These are phyloP conservation scores for Acromyrmex echinatior DNA, from an alignment of 1,140 invertebrate genomes.

Conservation along the genomic window DNA sequence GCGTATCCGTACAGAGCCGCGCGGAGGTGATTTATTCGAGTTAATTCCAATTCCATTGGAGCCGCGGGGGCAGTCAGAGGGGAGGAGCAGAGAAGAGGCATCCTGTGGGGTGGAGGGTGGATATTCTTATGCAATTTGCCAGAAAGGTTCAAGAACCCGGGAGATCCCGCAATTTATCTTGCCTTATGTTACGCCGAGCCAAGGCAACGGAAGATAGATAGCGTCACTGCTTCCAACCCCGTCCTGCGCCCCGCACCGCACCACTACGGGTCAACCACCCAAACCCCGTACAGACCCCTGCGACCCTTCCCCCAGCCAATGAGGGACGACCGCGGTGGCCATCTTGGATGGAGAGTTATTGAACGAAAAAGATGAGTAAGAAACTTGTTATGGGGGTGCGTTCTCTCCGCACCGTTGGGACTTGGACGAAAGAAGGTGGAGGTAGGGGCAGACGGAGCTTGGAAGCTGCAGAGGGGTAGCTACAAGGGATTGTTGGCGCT, in stretches of 20 bases:
- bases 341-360: constrained; percentile 88
- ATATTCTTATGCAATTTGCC: constrained; percentile 88
- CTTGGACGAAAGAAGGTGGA: constrained; percentile 63
- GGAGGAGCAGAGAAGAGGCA: constrained; percentile 70
- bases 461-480: constrained; percentile 73
- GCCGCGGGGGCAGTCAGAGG: constrained; percentile 80
- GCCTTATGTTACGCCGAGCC: constrained; percentile 87
- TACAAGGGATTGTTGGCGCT: constrained; percentile 84
- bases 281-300: constrained; percentile 79
- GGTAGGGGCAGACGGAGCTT: constrained; percentile 66
- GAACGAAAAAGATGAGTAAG: constrained; percentile 88
- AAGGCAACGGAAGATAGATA: constrained; percentile 87
- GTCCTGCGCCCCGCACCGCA: constrained; percentile 60
- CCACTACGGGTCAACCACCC: constrained; percentile 76
- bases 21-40: constrained; percentile 87
- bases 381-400: constrained; percentile 87
- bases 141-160: constrained; percentile 88
- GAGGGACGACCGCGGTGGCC: constrained; percentile 87
- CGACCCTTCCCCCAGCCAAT: constrained; percentile 87
- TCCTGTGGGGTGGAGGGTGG: constrained; percentile 81
- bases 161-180: constrained; percentile 88
- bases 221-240: constrained; percentile 86
- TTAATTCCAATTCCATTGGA: constrained; percentile 88
- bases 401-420: constrained; percentile 81
- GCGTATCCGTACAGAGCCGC: constrained; percentile 81